Evolutionary conservation across 37 sponge, comb jelly and placozoan genomes (phyloP).

Genomic region (Bolinopsis microptera): DNA sequence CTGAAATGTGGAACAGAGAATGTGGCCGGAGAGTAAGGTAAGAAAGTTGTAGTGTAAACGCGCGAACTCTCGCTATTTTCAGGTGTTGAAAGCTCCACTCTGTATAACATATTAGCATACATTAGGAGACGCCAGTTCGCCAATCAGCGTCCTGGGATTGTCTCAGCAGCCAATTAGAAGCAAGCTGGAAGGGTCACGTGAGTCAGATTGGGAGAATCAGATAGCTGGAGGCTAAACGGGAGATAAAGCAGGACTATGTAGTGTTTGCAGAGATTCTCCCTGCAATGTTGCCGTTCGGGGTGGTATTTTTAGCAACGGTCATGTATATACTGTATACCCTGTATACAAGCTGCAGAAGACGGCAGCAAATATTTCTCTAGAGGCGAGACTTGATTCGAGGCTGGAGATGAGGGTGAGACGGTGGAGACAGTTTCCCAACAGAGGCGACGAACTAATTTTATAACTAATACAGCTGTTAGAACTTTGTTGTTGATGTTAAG

Average conservation of each 20-base stretch:
- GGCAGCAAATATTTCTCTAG: no score
- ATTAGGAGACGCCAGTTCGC: background rate
- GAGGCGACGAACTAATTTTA: no score
- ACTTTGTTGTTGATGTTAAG: no score
- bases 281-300: background rate
- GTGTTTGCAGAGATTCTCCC: background rate
- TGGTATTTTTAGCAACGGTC: background rate
- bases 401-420: no score
- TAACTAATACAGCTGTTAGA: no score
- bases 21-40: background rate
- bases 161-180: background rate
- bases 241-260: background rate
- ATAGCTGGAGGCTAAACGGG: background rate
- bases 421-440: no score
- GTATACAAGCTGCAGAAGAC: no score
- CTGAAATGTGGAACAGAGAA: background rate
- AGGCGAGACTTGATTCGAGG: no score
- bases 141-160: background rate
- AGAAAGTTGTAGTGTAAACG: background rate
- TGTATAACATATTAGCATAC: background rate
- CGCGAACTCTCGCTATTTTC: background rate
- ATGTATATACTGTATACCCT: no score
- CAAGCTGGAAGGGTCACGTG: background rate
- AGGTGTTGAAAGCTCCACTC: background rate
- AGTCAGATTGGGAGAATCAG: background rate